Conservation (phyloP, 2,888 invertebrate genomes). For the Coecobrya sp. region DNA sequence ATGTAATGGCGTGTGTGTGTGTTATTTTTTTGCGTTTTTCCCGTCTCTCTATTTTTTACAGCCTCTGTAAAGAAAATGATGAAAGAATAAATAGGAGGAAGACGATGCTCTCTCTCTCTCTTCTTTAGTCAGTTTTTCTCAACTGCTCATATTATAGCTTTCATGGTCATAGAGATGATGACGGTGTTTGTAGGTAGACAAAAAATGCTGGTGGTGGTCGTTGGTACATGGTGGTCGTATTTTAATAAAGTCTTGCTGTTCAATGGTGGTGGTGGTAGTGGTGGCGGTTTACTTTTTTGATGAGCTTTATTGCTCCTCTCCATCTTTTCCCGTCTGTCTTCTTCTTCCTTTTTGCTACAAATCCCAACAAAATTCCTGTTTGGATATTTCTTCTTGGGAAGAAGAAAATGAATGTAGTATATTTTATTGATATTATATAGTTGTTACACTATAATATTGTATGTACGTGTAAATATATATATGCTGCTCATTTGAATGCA, state of each 20-base stretch:
- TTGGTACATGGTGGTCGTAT: not conserved
- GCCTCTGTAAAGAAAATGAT: not conserved
- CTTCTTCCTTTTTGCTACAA: not conserved
- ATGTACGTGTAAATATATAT: no score
- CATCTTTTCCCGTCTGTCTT: not conserved
- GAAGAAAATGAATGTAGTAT: not conserved
- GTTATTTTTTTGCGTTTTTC: not conserved
- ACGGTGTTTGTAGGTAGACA: no score
- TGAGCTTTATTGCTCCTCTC: not conserved
- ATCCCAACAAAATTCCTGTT: not conserved
- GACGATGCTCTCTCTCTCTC: not conserved
- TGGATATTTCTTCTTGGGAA: no score
- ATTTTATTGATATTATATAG: not conserved
- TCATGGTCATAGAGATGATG: not conserved
- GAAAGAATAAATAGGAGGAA: not conserved
- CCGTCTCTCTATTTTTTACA: not conserved
- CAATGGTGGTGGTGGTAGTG: not conserved
- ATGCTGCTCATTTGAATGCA: constrained; percentile 36
- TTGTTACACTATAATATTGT: no score
- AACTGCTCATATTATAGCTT: not conserved
- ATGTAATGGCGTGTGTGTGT: not conserved
- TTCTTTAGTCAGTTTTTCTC: not conserved
- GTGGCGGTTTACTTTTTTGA: not conserved
- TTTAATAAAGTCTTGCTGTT: not conserved
- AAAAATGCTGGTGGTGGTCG: no score